These are phyloP conservation scores for Moxostoma hubbsi DNA, from an alignment of 2,797 vertebrate genomes.

Conservation along the genomic window DNA sequence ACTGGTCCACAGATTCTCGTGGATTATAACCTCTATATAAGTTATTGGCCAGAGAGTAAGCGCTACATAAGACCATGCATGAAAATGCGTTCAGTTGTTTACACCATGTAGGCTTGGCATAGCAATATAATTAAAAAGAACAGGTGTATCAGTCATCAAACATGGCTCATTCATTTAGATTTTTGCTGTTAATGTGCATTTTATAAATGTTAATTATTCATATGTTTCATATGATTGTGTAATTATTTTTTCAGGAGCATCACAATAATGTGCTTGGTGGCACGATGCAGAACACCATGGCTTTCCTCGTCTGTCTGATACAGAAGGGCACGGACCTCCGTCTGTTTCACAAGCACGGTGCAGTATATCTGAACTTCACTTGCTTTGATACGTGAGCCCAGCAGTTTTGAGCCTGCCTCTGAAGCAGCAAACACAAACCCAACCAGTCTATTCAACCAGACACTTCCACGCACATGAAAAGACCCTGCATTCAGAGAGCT, in stretches of 20 bases:
- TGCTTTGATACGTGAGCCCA: neutral
- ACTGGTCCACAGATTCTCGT: no score
- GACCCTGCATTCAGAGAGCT: conserved; percentile 32
- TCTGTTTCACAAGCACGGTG: conserved; percentile 85
- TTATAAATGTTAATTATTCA: neutral
- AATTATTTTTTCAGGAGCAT: conserved; percentile 72
- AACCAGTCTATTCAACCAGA: conserved; percentile 46
- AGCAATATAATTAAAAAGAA: no score
- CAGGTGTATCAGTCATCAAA: no score
- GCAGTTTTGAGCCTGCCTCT: conserved; percentile 20
- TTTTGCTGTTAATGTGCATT: no score
- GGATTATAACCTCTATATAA: no score
- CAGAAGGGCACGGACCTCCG: conserved; percentile 79
- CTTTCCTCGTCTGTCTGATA: conserved; percentile 84
- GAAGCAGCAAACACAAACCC: conserved; percentile 21
- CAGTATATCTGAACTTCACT: conserved; percentile 35
- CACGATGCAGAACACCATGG: conserved; percentile 83
- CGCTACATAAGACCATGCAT: no score
- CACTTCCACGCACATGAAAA: conserved; percentile 44
- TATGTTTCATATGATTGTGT: neutral
- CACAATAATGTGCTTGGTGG: conserved; percentile 77
- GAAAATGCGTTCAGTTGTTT: no score
- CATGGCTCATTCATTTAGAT: no score
- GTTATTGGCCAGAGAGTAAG: no score
- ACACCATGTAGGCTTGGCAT: no score